These are phyloP conservation scores for Aleadryas rufinucha DNA, from an alignment of 2,113 vertebrate species.

Conservation along the genomic window DNA sequence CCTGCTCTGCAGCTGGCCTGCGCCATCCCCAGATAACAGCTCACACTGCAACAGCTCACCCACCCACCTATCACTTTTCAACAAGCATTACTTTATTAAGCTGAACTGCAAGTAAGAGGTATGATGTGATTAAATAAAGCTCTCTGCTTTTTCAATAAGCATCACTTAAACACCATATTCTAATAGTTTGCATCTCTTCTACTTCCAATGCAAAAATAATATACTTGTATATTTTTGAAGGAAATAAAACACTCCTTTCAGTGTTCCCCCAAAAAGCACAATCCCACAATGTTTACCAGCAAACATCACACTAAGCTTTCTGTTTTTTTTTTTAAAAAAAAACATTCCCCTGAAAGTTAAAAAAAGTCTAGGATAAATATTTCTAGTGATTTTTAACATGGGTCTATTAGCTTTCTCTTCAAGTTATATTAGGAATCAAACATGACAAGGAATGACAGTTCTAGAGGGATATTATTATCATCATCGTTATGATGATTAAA, in stretches of 20 bases:
- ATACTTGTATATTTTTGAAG: neutral
- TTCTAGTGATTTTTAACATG: neutral
- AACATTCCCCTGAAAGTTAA: neutral
- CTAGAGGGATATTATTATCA: neutral
- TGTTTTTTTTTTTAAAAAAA: neutral
- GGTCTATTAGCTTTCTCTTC: neutral
- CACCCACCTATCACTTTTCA: neutral
- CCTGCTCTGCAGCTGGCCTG: neutral
- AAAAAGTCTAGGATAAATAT: neutral
- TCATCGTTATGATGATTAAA: neutral
- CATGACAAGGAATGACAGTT: neutral
- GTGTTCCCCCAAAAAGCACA: neutral
- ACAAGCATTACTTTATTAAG: neutral
- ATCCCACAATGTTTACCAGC: neutral
- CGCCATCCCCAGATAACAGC: neutral
- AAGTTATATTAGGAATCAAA: neutral
- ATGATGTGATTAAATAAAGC: neutral
- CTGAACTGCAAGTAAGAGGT: neutral
- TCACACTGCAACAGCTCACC: neutral
- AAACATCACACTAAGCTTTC: neutral
- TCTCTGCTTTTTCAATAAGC: neutral
- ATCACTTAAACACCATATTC: neutral
- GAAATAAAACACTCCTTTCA: neutral
- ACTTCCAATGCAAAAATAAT: neutral
- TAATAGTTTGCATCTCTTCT: neutral